Percentiles rank a stretch among this genome's conserved stretches.
Conservation (phyloP, 2,113 vertebrate species). For the Saccopteryx leptura region DNA sequence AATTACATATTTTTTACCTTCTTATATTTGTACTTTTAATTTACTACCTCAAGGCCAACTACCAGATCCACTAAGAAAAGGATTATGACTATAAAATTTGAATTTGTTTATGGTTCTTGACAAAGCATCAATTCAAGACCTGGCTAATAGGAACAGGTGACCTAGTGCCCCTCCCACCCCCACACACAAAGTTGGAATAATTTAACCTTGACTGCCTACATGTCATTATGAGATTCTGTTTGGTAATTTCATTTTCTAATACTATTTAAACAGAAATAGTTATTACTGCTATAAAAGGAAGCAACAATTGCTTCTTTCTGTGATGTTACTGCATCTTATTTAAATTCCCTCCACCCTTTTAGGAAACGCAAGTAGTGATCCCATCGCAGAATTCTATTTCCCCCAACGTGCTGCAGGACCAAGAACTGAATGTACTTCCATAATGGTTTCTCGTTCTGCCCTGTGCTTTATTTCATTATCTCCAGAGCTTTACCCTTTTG, state of each 20-base stretch:
- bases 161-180: not conserved
- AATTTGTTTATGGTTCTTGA: not conserved
- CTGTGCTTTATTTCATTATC: not conserved
- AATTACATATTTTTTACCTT: not conserved
- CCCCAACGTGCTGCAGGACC: slow-evolving; percentile 42
- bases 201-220: slow-evolving; percentile 51
- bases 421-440: not conserved
- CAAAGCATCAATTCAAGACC: not conserved
- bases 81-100: not conserved
- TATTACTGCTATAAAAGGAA: slow-evolving; percentile 72
- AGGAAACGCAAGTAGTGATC: slow-evolving; percentile 49
- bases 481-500: not conserved
- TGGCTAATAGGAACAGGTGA: slow-evolving; percentile 56
- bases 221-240: slow-evolving; percentile 74
- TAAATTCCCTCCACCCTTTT: slow-evolving; percentile 65
- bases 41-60: not conserved
- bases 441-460: not conserved
- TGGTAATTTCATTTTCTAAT: slow-evolving; percentile 76
- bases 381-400: slow-evolving; percentile 65
- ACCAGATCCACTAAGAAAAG: not conserved
- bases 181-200: slow-evolving; percentile 27
- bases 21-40: not conserved
- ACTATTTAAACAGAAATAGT: slow-evolving; percentile 83
- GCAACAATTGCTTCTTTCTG: slow-evolving; percentile 60
- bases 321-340: slow-evolving; percentile 52